Percentiles rank a stretch among this genome's conserved stretches.
Evolutionary conservation across 2,797 vertebrate genomes (phyloP).

Genomic region (Ataeniobius toweri): DNA sequence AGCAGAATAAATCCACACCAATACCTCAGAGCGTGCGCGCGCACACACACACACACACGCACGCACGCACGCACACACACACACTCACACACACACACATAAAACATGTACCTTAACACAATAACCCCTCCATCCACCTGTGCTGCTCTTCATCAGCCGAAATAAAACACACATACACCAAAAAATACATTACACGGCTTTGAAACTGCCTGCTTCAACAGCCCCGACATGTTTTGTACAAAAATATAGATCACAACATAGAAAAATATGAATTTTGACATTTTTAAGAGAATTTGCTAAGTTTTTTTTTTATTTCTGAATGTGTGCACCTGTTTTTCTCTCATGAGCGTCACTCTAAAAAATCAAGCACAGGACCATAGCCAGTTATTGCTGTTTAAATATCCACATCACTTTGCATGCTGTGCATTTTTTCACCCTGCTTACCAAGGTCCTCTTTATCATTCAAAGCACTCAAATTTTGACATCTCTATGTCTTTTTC

Average conservation of each 20-base stretch:
- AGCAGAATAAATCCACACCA: conserved; percentile 58
- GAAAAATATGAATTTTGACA: conserved; percentile 78
- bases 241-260: conserved; percentile 76
- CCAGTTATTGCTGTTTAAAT: conserved; percentile 28
- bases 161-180: conserved; percentile 45
- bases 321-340: conserved; percentile 25
- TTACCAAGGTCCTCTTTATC: conserved; percentile 10
- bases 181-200: conserved; percentile 43
- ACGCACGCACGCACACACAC: background rate
- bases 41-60: background rate
- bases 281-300: conserved; percentile 41
- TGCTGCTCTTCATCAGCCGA: conserved; percentile 35
- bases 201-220: conserved; percentile 45
- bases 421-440: background rate
- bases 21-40: conserved; percentile 43
- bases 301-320: conserved; percentile 28
- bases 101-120: conserved; percentile 14
- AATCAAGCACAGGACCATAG: background rate
- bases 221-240: conserved; percentile 71
- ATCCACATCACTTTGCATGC: conserved; percentile 11
- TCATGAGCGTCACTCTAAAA: conserved; percentile 4
- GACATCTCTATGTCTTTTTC: conserved; percentile 17
- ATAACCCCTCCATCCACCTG: conserved; percentile 29
- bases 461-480: conserved; percentile 22
- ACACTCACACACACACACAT: background rate